A percentile compares a stretch with the other conserved stretches of the same genome.
Conservation (phyloP, 1,140 invertebrate genomes). For the Drosophila neocordata region DNA sequence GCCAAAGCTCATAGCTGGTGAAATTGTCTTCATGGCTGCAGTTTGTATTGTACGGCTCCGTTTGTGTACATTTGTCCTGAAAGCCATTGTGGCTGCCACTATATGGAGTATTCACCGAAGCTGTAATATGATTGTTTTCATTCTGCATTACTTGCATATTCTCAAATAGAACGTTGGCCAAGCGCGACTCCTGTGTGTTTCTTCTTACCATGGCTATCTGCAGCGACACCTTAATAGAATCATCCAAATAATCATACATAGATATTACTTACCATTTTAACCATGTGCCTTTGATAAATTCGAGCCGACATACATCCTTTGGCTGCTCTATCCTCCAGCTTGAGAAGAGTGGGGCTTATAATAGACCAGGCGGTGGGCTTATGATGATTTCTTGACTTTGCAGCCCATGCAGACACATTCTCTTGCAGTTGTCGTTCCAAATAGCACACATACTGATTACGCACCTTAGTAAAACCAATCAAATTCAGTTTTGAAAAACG, state of each 20-base stretch:
- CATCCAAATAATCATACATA: no score
- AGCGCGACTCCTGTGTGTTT: conserved; percentile 54
- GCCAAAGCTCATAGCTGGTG: conserved; percentile 40
- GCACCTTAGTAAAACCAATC: conserved; percentile 51
- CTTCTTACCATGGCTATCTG: conserved; percentile 64
- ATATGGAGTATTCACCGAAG: not conserved
- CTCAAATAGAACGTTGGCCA: conserved; percentile 56
- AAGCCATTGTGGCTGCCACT: not conserved
- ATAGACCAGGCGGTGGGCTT: conserved; percentile 59
- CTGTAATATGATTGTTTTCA: not conserved
- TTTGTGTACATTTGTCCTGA: conserved; percentile 57
- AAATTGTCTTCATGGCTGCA: conserved; percentile 11
- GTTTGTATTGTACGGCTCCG: conserved; percentile 20
- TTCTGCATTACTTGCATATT: conserved; percentile 48
- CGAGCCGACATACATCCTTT: conserved; percentile 66
- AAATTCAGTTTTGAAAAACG: not conserved
- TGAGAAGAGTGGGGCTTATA: conserved; percentile 49
- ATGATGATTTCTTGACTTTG: conserved; percentile 58
- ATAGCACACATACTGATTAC: conserved; percentile 67
- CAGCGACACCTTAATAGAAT: not conserved
- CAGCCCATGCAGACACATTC: conserved; percentile 63
- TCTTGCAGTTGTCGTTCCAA: conserved; percentile 71
- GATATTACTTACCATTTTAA: conserved; percentile 74
- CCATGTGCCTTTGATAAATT: conserved; percentile 72
- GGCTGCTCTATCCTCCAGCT: conserved; percentile 60